A percentile compares a stretch with the other conserved stretches of the same genome.
phyloP scores from a whole-genome alignment of 2,113 vertebrate genomes.

The Oriolus oriolus region DNA sequence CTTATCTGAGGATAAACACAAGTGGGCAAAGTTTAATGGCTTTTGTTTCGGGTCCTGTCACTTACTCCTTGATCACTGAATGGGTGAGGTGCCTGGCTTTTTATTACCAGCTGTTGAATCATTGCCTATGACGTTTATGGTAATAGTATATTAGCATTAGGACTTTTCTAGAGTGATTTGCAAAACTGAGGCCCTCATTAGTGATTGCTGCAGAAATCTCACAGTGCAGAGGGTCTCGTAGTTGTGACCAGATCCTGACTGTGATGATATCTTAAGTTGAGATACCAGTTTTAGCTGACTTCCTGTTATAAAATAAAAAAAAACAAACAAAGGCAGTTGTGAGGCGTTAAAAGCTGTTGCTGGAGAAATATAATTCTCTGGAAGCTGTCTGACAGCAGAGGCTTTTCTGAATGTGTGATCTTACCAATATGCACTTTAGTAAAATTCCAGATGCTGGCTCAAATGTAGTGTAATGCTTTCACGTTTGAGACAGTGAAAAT shows the following conservation, averaged over 20 bases:
- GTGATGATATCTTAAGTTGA: neutral
- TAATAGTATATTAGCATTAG: neutral
- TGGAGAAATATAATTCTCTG: neutral
- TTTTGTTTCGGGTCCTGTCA: neutral
- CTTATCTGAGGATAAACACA: neutral
- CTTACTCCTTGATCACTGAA: neutral
- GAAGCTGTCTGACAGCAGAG: neutral
- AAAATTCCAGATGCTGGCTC: neutral
- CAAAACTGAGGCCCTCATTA: neutral
- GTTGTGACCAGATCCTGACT: neutral
- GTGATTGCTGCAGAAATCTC: neutral
- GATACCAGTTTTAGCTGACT: neutral
- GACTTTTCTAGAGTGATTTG: neutral
- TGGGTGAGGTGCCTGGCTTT: neutral
- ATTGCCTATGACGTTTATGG: neutral
- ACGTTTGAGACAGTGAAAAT: neutral
- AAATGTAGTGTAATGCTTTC: neutral
- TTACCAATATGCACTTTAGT: neutral
- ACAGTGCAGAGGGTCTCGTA: neutral
- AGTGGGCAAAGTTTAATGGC: neutral
- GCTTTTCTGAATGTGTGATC: neutral
- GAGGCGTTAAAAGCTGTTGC: neutral
- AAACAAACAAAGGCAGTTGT: neutral
- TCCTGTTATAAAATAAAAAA: neutral
- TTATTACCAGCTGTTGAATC: neutral